Conservation (phyloP, 1,140 invertebrate genomes). For the Heliconius melpomene region DNA sequence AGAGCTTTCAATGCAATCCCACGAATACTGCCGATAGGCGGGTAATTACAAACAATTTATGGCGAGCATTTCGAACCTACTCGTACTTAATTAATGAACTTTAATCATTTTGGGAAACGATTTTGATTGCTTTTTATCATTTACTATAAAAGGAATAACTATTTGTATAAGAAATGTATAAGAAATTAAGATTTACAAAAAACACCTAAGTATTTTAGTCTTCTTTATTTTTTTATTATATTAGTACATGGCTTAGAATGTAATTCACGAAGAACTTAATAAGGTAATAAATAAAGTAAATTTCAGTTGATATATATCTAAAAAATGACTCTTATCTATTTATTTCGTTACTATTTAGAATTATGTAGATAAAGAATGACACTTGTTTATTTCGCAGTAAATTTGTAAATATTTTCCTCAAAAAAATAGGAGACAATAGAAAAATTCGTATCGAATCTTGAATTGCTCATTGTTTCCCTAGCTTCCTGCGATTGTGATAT, state of each 20-base stretch:
- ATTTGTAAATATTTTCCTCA: conserved; percentile 20
- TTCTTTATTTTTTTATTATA: no score
- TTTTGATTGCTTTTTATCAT: conserved; percentile 22
- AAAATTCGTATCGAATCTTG: conserved; percentile 49
- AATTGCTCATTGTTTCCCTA: conserved; percentile 44
- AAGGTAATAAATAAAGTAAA: no score
- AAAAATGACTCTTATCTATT: no score
- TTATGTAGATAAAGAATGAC: background rate
- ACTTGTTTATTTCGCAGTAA: background rate
- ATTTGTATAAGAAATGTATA: no score
- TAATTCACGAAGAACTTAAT: no score
- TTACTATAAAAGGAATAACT: background rate
- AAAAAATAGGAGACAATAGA: conserved; percentile 27
- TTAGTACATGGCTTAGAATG: no score
- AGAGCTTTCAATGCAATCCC: conserved; percentile 5
- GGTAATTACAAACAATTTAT: conserved; percentile 45
- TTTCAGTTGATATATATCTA: no score
- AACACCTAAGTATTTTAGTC: no score
- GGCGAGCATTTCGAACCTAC: conserved; percentile 31
- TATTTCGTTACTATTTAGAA: background rate
- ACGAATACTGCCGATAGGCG: conserved; percentile 37
- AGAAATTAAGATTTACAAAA: background rate
- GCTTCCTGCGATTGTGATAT: conserved; percentile 44
- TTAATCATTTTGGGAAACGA: conserved; percentile 21
- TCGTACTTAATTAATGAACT: conserved; percentile 38